These are phyloP conservation scores for Dynastes grantii DNA, from an alignment of 2,888 invertebrate species.

Conservation along the genomic window DNA sequence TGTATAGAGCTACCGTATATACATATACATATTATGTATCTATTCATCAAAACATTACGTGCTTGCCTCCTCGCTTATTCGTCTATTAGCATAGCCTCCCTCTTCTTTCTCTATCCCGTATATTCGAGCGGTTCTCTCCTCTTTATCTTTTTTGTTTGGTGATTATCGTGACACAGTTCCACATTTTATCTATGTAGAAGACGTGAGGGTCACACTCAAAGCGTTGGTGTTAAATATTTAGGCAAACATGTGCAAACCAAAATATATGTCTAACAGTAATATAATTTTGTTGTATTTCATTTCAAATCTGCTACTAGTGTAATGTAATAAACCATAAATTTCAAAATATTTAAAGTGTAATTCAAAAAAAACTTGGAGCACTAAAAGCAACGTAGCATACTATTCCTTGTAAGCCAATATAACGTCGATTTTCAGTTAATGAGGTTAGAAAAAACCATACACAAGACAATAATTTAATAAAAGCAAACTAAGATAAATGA, in stretches of 20 bases:
- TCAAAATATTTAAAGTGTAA: too few relatives aligned
- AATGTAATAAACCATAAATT: too few relatives aligned
- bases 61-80: slow-evolving; percentile 1
- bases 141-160: neutral
- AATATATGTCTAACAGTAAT: neutral
- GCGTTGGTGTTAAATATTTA: slow-evolving; percentile 5
- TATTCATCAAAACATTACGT: slow-evolving; percentile 12
- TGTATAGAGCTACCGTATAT: neutral
- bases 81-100: neutral
- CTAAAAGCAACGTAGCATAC: too few relatives aligned
- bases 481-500: too few relatives aligned
- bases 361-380: too few relatives aligned
- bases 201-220: neutral
- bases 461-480: too few relatives aligned
- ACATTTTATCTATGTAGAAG: slow-evolving; percentile 7
- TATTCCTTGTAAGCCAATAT: too few relatives aligned
- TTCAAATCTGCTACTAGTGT: too few relatives aligned
- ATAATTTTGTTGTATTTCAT: neutral
- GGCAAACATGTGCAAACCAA: neutral
- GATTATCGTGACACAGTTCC: slow-evolving; percentile 10
- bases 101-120: neutral
- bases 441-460: too few relatives aligned
- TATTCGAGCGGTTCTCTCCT: neutral
- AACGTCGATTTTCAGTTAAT: too few relatives aligned
- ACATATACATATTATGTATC: slow-evolving; percentile 1